A percentile compares a stretch with the other conserved stretches of the same genome.
Evolutionary conservation across 2,888 invertebrate genomes (phyloP).

Genomic region (Napeogenes sylphis): DNA sequence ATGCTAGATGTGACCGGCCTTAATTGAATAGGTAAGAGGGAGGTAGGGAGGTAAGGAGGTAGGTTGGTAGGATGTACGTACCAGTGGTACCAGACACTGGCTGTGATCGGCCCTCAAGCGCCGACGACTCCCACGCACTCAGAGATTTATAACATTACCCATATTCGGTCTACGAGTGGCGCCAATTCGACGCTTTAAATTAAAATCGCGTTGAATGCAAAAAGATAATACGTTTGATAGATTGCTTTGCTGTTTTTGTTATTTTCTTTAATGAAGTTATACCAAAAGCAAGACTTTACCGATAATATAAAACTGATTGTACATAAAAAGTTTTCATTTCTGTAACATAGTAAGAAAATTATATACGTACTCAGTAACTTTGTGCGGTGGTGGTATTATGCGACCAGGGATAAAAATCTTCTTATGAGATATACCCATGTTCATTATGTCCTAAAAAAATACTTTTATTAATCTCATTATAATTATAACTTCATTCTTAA

Average conservation of each 20-base stretch:
- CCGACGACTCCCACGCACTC: slow-evolving; percentile 50
- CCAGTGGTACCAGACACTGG: slow-evolving; percentile 31
- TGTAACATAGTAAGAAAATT: background rate
- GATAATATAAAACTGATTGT: too few species aligned
- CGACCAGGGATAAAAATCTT: slow-evolving; percentile 69
- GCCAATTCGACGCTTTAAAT: slow-evolving; percentile 75
- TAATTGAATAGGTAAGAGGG: slow-evolving; percentile 54
- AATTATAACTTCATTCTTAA: background rate
- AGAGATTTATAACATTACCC: slow-evolving; percentile 76
- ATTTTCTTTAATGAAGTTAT: slow-evolving; percentile 32
- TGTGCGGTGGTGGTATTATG: slow-evolving; percentile 57
- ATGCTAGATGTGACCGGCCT: slow-evolving; percentile 60
- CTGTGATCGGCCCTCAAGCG: slow-evolving; percentile 41
- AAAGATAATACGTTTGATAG: slow-evolving; percentile 66
- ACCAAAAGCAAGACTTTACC: too few species aligned
- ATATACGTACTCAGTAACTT: slow-evolving; percentile 61
- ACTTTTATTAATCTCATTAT: background rate
- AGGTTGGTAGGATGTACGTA: slow-evolving; percentile 19
- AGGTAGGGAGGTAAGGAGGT: background rate
- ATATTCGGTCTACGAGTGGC: slow-evolving; percentile 73
- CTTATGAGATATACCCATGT: slow-evolving; percentile 57
- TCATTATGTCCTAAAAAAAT: slow-evolving; percentile 54
- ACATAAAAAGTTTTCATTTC: too few species aligned
- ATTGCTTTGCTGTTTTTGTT: slow-evolving; percentile 63
- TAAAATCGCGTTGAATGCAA: slow-evolving; percentile 67